Base-by-base conservation (phyloP, 2,113 vertebrate genomes). In the Myrmecophaga tridactyla region DNA sequence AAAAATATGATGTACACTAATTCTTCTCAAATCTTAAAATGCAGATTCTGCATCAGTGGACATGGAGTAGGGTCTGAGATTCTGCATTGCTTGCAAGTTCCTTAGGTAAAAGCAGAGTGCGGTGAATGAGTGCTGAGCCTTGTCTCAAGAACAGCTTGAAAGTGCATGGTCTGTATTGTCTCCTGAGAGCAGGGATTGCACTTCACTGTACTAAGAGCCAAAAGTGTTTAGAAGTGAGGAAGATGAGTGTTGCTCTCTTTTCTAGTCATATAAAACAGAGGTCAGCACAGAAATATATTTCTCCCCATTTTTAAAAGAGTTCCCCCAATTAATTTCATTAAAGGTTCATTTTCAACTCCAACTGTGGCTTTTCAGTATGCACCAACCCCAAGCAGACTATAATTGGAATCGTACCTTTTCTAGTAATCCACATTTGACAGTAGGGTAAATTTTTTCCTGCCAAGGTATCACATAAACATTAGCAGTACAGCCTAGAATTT, bases 381-480 rank as follows among this genome's bases (percentile, higher is more conserved):
- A 17, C 67, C 63, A 86, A 82, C 18, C 36, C 41, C 34, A 67
- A 29, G 29, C 70, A 8, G 34, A 90, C 17, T 23, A 1, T 29
- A 70, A 34, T 58, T 6, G 84, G 12, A 92, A 80, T 69, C 97
- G 46, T 97, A 98, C 99, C 97, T 65, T 87, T 39, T 0, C 13
- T 2, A 2, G 0, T 7, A 56, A 0, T 11, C 11, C 17, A 95
- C 99, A 99, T 18, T 97, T 92, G 51, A 99, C 67, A 0, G 97
- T 60, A 12, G 97, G 89, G 1, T 89, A 8, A 11, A 81, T 48
- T 97, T 98, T 97, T 4, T 97, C 31, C 96, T 98, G 97, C 99
- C 98, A 99, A 0, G 97, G 98, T 23, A 98, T 97, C 63, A 98
- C 90, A 0, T 98, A 93, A 96, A 99, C 98, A 4, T 98, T 90